phyloP scores from a whole-genome alignment of 2,888 invertebrate species.

The Aporophyla lueneburgensis region DNA sequence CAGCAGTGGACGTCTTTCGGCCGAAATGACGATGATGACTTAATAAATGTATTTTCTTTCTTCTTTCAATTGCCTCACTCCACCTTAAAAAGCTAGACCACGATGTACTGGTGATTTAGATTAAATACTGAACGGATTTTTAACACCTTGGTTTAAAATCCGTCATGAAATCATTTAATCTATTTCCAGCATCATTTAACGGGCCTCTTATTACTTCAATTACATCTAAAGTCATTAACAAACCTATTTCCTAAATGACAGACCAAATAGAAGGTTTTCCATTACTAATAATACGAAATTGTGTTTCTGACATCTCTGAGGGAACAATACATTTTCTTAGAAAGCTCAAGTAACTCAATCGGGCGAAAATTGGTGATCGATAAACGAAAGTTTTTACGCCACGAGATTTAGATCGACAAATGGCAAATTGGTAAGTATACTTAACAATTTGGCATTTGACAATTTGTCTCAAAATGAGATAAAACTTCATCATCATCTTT shows the following conservation, averaged over 20 bases:
- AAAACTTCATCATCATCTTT: too few species aligned
- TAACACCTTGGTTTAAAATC: background rate
- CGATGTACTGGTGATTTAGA: background rate
- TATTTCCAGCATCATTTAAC: background rate
- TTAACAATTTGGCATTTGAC: too few species aligned
- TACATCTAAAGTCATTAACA: slow-evolving; percentile 2
- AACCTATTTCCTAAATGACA: slow-evolving; percentile 9
- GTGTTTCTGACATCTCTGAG: background rate
- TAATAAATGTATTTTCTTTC: too few species aligned
- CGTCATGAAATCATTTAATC: background rate
- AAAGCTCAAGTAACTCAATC: background rate
- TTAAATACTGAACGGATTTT: too few species aligned
- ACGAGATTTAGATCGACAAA: background rate
- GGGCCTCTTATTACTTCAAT: background rate
- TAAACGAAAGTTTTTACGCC: background rate
- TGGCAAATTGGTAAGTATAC: too few species aligned
- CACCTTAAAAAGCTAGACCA: background rate
- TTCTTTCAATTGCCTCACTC: too few species aligned
- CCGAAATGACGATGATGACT: too few species aligned
- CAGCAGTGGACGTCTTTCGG: too few species aligned
- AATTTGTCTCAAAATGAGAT: too few species aligned
- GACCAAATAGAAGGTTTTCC: background rate
- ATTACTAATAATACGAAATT: background rate
- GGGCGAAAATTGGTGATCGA: slow-evolving; percentile 7
- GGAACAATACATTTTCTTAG: background rate